Evolutionary conservation across 2,113 vertebrate species (phyloP).

Genomic region (Sisor rabdophorus): DNA sequence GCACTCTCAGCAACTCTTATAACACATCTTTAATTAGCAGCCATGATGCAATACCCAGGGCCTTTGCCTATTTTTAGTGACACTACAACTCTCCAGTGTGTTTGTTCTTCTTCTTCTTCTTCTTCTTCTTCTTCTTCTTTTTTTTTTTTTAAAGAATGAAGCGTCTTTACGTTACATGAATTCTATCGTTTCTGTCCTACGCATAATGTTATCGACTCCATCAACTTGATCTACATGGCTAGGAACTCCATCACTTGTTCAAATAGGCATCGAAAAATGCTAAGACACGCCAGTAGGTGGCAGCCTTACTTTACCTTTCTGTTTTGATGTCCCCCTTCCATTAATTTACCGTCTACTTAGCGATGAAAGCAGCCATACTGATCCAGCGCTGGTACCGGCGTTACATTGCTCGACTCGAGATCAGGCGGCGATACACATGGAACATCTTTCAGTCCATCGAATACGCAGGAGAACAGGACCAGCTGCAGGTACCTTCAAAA

Average conservation of each 20-base stretch:
- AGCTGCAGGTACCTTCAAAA: constrained; percentile 80
- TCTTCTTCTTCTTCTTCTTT: too few species aligned
- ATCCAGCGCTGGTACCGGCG: constrained; percentile 95
- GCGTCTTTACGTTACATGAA: constrained; percentile 16
- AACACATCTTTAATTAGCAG: constrained; percentile 45
- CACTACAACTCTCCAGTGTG: constrained; percentile 15
- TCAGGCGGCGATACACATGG: constrained; percentile 82
- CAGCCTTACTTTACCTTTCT: too few species aligned
- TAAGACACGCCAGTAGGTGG: too few species aligned
- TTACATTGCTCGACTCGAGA: constrained; percentile 79
- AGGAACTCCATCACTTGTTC: too few species aligned
- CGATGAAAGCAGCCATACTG: constrained; percentile 80
- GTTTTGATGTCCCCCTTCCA: background rate
- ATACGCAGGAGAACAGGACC: constrained; percentile 91
- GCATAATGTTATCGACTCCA: background rate
- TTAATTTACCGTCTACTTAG: constrained; percentile 55
- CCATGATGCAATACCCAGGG: constrained; percentile 35
- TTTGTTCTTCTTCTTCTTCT: too few species aligned
- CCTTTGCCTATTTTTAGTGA: constrained; percentile 37
- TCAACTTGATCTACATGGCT: background rate
- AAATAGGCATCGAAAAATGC: too few species aligned
- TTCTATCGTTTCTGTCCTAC: background rate
- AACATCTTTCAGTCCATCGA: constrained; percentile 92
- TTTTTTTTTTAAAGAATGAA: constrained; percentile 20
- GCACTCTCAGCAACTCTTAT: constrained; percentile 27